Evolutionary conservation across 2,113 vertebrate genomes (phyloP).

Genomic region (Heterotilapia buettikoferi): DNA sequence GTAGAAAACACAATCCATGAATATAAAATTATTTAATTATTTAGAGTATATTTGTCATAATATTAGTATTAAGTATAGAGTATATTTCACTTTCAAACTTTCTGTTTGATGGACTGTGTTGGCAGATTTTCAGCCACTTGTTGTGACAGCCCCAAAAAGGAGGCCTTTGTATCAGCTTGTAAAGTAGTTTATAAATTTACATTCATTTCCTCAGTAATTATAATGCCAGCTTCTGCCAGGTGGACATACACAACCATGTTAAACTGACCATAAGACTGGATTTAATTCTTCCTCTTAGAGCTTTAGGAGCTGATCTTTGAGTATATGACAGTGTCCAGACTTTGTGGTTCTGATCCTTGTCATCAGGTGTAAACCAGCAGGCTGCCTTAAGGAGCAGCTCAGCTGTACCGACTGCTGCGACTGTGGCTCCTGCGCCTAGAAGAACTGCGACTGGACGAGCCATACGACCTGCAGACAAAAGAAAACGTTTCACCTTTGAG

Average conservation of each 20-base stretch:
- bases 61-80: background rate
- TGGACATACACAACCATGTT: background rate
- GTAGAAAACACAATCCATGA: slow-evolving; percentile 17
- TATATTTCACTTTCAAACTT: background rate
- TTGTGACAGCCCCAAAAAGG: background rate
- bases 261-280: background rate
- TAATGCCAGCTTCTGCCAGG: background rate
- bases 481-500: background rate
- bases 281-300: background rate
- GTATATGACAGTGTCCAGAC: background rate
- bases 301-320: background rate
- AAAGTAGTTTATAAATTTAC: background rate
- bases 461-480: slow-evolving; percentile 74
- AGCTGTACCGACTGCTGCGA: slow-evolving; percentile 88
- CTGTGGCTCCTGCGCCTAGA: slow-evolving; percentile 85
- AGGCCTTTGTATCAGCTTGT: background rate
- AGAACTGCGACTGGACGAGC: slow-evolving; percentile 87
- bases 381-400: slow-evolving; percentile 31
- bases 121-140: background rate
- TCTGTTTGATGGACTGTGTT: background rate
- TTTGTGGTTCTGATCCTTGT: background rate
- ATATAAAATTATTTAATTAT: slow-evolving; percentile 38
- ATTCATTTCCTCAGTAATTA: background rate
- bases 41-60: slow-evolving; percentile 11
- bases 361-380: background rate